Base-by-base conservation (phyloP, 2,888 invertebrate genomes). In the Meta bourneti region DNA sequence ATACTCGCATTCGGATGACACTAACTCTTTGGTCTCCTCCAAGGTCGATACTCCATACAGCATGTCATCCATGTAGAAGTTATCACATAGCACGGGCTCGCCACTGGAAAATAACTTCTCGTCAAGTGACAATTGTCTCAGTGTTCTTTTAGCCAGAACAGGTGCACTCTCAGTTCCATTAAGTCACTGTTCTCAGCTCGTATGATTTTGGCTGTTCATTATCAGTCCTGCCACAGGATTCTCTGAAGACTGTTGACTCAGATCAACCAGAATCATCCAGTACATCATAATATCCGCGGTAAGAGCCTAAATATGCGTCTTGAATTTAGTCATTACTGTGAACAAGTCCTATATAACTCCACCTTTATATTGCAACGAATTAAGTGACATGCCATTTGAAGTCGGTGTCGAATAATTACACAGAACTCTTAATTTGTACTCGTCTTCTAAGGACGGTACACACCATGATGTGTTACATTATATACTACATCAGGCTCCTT, bases 1-100 rank as follows among this genome's bases (percentile, higher is more conserved):
- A 34, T 2, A 34, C 34, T 34, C 34, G 1, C 16, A 4, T 20
- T 2, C 6, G 52, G n/a, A 13, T 84, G 74, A 13, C 4, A 2
- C 34, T 74, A 84, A 11, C 54, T 54, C 74, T 52, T 84, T 84
- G 11, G 52, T 0, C 8, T 16, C 7, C 9, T 7, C 7, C 19
- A 61, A 54, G 16, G 13, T 13, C 1, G 16, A 5, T n/a, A 19
- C 7, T 7, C 69, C 77, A 6, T 1, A 49, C 34, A 77, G 6
- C 20, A 34, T 34, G 34, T 69, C 77, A n/a, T 85, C 77, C 77
- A 85, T 85, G 20, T 77, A 77, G 0, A 69, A 61, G 7, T 61
- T 49, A 11, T 9, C 1, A 20, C 19, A 6, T 34, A 69, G 6
- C 0, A 85, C 5, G 6, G 13, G 13, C 5, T 13, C 7, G 69